These are phyloP conservation scores for Leptestheria dahalacensis DNA, from an alignment of 1,140 invertebrate genomes.

Conservation along the genomic window DNA sequence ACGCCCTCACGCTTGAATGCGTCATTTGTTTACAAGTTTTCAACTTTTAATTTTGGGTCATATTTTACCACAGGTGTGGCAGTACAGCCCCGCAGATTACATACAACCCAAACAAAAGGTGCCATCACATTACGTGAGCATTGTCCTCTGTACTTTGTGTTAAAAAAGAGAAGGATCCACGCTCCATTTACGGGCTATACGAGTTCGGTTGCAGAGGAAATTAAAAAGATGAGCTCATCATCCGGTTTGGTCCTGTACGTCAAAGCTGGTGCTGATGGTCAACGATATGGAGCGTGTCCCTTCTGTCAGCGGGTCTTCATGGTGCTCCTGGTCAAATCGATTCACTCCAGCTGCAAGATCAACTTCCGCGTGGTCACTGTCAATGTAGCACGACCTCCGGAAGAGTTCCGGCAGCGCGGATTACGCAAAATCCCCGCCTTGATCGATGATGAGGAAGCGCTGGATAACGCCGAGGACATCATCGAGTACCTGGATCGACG, in stretches of 20 bases:
- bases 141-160: no score
- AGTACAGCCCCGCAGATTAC: no score
- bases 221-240: neutral
- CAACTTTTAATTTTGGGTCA: no score
- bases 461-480: conserved; percentile 40
- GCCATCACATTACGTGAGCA: no score
- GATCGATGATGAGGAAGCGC: conserved; percentile 26
- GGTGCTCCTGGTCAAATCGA: conserved; percentile 10
- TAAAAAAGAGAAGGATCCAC: no score
- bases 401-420: conserved; percentile 33
- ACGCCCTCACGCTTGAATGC: no score
- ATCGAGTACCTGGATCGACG: conserved; percentile 36
- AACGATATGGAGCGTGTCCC: conserved; percentile 38
- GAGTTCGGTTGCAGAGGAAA: no score
- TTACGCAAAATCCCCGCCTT: conserved; percentile 35
- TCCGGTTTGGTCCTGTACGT: conserved; percentile 29
- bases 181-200: no score
- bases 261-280: conserved; percentile 36
- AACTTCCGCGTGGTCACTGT: conserved; percentile 34
- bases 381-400: conserved; percentile 35
- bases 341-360: conserved; percentile 18
- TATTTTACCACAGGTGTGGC: no score
- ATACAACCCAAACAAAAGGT: no score
- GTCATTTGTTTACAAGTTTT: no score
- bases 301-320: conserved; percentile 33